A percentile compares a stretch with the other conserved stretches of the same genome.
phyloP scores from a whole-genome alignment of 2,888 invertebrate genomes.

The Cyclophora albipunctata region DNA sequence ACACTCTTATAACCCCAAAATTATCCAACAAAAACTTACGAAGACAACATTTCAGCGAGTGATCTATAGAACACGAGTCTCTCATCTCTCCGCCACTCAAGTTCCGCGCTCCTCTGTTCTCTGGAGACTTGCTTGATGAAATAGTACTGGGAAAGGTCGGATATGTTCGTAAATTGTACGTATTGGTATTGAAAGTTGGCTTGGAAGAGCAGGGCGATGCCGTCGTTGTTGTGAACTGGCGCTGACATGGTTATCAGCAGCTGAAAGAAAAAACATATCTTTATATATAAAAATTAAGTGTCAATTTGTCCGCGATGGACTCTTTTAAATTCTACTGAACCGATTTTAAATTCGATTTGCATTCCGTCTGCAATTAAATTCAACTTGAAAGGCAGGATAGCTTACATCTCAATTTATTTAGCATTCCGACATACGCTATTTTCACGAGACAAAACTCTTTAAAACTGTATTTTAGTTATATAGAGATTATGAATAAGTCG shows the following conservation, averaged over 20 bases:
- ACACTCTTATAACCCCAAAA: too few species aligned
- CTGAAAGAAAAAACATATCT: constrained; percentile 42
- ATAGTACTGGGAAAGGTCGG: constrained; percentile 67
- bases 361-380: too few species aligned
- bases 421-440: too few species aligned
- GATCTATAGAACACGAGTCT: constrained; percentile 54
- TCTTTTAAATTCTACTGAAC: too few species aligned
- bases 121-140: constrained; percentile 55
- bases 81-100: constrained; percentile 42
- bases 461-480: too few species aligned
- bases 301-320: too few species aligned
- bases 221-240: constrained; percentile 73
- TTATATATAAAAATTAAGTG: too few species aligned
- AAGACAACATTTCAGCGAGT: constrained; percentile 42
- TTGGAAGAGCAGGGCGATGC: constrained; percentile 70
- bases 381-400: too few species aligned
- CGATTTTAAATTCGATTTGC: too few species aligned
- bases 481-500: too few species aligned
- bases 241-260: constrained; percentile 74
- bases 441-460: too few species aligned
- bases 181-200: constrained; percentile 81
- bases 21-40: constrained; percentile 32
- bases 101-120: constrained; percentile 49
- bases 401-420: too few species aligned
- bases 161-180: constrained; percentile 65